Percentiles rank a stretch among this genome's conserved stretches.
Conservation (phyloP, 2,113 vertebrate genomes). For the Caranx melampygus region DNA sequence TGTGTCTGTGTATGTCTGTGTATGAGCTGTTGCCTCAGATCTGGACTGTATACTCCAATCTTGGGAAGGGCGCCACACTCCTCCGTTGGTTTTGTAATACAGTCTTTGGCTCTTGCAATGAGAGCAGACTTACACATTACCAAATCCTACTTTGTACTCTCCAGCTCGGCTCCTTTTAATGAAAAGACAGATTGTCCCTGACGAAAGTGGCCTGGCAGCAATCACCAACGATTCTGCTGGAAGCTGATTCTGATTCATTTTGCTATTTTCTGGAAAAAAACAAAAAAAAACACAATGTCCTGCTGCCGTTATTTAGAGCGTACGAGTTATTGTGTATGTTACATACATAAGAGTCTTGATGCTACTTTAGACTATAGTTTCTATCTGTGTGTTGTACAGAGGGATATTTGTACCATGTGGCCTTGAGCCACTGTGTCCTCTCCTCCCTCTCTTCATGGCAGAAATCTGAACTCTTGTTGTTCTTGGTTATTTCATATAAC, state of each 20-base stretch:
- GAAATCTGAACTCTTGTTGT: neutral
- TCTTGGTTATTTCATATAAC: neutral
- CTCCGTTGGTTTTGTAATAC: conserved; percentile 25
- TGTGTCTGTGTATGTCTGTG: neutral
- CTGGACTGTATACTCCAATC: conserved; percentile 33
- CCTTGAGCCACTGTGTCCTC: neutral
- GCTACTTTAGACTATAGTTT: neutral
- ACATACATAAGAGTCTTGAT: neutral
- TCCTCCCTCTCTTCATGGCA: neutral
- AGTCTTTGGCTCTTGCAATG: conserved; percentile 37
- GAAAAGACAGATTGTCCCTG: conserved; percentile 44
- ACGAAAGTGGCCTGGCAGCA: conserved; percentile 39
- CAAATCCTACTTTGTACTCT: conserved; percentile 25
- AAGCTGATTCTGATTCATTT: conserved; percentile 16
- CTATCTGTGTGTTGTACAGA: neutral
- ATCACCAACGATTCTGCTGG: conserved; percentile 19
- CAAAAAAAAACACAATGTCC: neutral
- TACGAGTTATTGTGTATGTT: conserved; percentile 2
- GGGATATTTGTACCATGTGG: neutral
- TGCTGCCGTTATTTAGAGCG: conserved; percentile 1
- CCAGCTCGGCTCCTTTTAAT: conserved; percentile 45
- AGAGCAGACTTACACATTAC: conserved; percentile 37
- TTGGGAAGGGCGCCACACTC: conserved; percentile 29
- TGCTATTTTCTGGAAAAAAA: conserved; percentile 3
- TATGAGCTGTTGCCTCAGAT: conserved; percentile 12